Evolutionary conservation across 2,888 invertebrate genomes (phyloP).

Genomic region (Teinopalpus imperialis): DNA sequence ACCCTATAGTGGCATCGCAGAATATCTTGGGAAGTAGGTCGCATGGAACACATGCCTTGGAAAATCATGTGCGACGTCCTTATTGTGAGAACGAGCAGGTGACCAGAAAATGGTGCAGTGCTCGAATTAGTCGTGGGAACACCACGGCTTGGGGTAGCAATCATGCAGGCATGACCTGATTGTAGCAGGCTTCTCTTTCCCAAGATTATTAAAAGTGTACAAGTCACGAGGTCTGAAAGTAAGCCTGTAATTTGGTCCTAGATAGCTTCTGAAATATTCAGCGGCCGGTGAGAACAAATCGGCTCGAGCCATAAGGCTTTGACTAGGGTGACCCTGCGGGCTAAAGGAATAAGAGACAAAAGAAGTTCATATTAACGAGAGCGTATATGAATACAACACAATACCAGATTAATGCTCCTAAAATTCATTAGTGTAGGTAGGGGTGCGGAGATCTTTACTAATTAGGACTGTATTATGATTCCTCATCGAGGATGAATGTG

Average conservation of each 20-base stretch:
- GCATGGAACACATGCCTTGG: slow-evolving; percentile 1
- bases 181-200: slow-evolving; percentile 44
- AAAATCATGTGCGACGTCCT: slow-evolving; percentile 26
- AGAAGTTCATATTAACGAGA: too few relatives aligned
- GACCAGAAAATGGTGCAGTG: slow-evolving; percentile 34
- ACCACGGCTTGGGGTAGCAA: slow-evolving; percentile 45
- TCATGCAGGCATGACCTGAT: slow-evolving; percentile 63
- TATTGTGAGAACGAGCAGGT: slow-evolving; percentile 35
- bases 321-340: not conserved
- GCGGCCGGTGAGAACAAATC: slow-evolving; percentile 52
- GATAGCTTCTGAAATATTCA: slow-evolving; percentile 70
- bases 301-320: slow-evolving; percentile 39
- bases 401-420: too few relatives aligned
- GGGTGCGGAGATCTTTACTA: too few relatives aligned
- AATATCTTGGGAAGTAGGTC: slow-evolving; percentile 16
- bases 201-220: slow-evolving; percentile 49
- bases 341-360: too few relatives aligned
- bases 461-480: too few relatives aligned
- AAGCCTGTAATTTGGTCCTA: slow-evolving; percentile 68
- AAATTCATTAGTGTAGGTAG: too few relatives aligned
- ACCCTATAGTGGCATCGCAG: not conserved
- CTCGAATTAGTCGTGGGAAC: slow-evolving; percentile 49
- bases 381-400: too few relatives aligned
- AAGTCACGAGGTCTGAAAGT: slow-evolving; percentile 42
- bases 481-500: too few relatives aligned